Conservation (phyloP, 2,113 vertebrate genomes). For the Corapipo altera region DNA sequence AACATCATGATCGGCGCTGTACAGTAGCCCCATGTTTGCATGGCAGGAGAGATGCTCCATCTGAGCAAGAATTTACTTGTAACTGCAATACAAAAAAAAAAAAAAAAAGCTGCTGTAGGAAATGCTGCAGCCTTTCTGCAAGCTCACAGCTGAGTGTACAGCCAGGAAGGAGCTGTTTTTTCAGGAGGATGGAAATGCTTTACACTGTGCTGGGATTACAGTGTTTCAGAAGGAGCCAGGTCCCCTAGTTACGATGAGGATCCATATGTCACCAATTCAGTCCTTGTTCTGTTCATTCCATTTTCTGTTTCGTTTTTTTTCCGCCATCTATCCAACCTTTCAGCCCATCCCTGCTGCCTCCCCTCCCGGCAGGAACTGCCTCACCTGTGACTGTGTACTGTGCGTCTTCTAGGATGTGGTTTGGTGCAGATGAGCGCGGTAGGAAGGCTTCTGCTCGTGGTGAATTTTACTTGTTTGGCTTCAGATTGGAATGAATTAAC, state of each 20-base stretch:
- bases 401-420: neutral
- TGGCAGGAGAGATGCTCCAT: neutral
- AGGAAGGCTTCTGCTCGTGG: neutral
- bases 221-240: neutral
- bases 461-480: neutral
- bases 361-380: neutral
- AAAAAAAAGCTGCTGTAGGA: neutral
- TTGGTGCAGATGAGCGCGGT: neutral
- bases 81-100: neutral
- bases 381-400: constrained; percentile 20
- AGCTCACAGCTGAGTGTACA: neutral
- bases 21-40: constrained; percentile 18
- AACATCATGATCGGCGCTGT: neutral
- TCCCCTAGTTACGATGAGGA: neutral
- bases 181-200: neutral
- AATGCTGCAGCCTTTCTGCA: constrained; percentile 51
- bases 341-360: neutral
- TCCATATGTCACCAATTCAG: neutral
- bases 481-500: neutral
- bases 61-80: neutral
- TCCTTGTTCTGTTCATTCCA: neutral
- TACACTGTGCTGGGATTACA: neutral
- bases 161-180: neutral
- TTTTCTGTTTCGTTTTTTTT: neutral
- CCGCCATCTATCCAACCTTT: neutral